Evolutionary conservation across 2,888 invertebrate genomes (phyloP).

Genomic region (Vesta saturnalis): DNA sequence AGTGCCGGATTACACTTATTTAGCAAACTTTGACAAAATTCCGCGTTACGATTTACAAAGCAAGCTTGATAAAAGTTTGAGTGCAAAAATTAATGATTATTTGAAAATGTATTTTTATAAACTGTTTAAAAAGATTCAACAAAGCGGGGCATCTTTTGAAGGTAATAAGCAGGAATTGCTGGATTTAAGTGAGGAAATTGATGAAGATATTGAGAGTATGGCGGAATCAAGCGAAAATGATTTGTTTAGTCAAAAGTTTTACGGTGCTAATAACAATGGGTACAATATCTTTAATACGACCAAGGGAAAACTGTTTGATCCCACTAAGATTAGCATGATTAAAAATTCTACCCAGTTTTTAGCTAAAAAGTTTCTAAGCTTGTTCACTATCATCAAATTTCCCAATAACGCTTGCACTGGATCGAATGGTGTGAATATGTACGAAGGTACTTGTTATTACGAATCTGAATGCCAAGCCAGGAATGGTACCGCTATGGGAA

Average conservation of each 20-base stretch:
- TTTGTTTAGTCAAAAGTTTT: constrained; percentile 9
- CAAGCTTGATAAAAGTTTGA: neutral
- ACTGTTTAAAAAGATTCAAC: constrained; percentile 29
- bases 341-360: constrained; percentile 56
- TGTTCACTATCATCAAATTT: constrained; percentile 78
- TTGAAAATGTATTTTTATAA: constrained; percentile 37
- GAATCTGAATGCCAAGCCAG: constrained; percentile 71
- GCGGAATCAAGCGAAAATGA: constrained; percentile 2
- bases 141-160: neutral
- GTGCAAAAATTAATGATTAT: constrained; percentile 27
- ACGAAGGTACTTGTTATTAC: constrained; percentile 78
- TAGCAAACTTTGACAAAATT: constrained; percentile 19
- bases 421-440: constrained; percentile 64
- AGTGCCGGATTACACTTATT: neutral
- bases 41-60: constrained; percentile 7
- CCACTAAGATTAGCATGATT: constrained; percentile 22
- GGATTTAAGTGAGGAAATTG: constrained; percentile 11
- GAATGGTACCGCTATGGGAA: constrained; percentile 72
- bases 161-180: constrained; percentile 19
- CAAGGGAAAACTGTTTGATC: constrained; percentile 39
- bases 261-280: constrained; percentile 2
- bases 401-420: constrained; percentile 71
- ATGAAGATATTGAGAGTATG: constrained; percentile 20
- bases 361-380: constrained; percentile 67
- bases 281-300: neutral